Base-by-base conservation (phyloP, 2,113 vertebrate genomes). In the Ictalurus furcatus region DNA sequence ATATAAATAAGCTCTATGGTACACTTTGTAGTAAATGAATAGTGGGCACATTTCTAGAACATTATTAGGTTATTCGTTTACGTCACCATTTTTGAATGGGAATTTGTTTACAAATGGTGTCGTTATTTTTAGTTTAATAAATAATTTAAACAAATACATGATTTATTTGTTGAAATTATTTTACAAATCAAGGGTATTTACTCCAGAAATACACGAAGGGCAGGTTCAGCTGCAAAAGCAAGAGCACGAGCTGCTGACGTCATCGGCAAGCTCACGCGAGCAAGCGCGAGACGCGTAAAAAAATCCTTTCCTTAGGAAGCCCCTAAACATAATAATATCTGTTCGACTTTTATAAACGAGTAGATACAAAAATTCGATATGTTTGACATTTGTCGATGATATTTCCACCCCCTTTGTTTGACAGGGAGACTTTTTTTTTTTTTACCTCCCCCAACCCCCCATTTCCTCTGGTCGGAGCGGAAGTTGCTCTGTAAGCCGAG, bases 401-500 rank as follows among this genome's bases (percentile, higher is more conserved):
- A 63, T 84, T 63, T 84, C 81, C 1, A 44, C 6, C 78, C 56
- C 91, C 92, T 94, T 94, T 95, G 95, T 94, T 95, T 92, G 63
- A 44, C 69, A 91, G 56, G 69, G 73, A 69, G 58, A 9, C 19
- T 84, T 92, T 89, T 89, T 91, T 93, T 34, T 19, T 83, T 92
- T 88, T 88, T 91, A 93, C 19, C 34, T 28, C 9, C 73, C 94
- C 94, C 94, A 89, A 92, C 94, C 95, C 95, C 95, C 95, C 90
- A 91, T 94, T 93, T 89, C 94, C 94, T 94, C 89, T 85, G 92
- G 90, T 92, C 93, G 92, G 92, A 92, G 92, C 96, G 96, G 96
- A 96, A 96, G 96, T 95, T 93, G 93, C 93, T 91, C 91, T 93
- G 90, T 93, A 92, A 89, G 93, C 94, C 79, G 88, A 95, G 96